Conservation (phyloP, 2,797 vertebrate species). For the Phrynocephalus forsythii region DNA sequence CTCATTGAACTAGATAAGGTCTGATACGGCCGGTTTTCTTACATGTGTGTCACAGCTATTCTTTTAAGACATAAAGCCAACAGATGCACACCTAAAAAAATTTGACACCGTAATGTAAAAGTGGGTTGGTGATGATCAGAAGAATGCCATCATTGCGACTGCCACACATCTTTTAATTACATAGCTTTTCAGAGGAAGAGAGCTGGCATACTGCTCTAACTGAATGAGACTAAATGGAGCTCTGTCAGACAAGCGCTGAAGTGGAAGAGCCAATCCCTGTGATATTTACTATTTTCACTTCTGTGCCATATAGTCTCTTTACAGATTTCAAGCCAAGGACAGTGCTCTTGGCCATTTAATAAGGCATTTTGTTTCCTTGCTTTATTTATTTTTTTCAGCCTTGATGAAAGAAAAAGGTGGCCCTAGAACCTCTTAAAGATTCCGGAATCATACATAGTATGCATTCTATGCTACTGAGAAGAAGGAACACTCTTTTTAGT, state of each 20-base stretch:
- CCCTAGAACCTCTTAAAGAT: not conserved
- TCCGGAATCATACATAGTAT: not conserved
- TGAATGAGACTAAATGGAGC: constrained; percentile 9
- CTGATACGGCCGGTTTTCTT: constrained; percentile 26
- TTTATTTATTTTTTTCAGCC: constrained; percentile 36
- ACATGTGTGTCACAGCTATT: not conserved
- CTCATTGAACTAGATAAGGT: constrained; percentile 29
- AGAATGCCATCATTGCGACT: constrained; percentile 44
- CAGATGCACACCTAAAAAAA: not conserved
- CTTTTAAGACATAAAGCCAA: constrained; percentile 21
- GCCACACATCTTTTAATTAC: constrained; percentile 28
- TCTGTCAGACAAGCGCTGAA: not conserved
- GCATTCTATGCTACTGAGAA: no score
- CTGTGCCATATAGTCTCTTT: constrained; percentile 47
- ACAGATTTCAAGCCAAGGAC: constrained; percentile 14
- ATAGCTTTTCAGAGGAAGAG: not conserved
- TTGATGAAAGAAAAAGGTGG: constrained; percentile 1
- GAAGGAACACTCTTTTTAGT: no score
- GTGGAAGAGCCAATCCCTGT: constrained; percentile 1
- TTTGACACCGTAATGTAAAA: constrained; percentile 36
- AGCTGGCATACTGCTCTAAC: not conserved
- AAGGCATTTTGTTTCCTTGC: constrained; percentile 38
- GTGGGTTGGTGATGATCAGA: not conserved
- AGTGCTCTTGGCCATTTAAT: constrained; percentile 36
- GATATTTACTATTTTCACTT: constrained; percentile 4